These are phyloP conservation scores for Chaetodon trifasciatus DNA, from an alignment of 2,797 vertebrate species.

Conservation along the genomic window DNA sequence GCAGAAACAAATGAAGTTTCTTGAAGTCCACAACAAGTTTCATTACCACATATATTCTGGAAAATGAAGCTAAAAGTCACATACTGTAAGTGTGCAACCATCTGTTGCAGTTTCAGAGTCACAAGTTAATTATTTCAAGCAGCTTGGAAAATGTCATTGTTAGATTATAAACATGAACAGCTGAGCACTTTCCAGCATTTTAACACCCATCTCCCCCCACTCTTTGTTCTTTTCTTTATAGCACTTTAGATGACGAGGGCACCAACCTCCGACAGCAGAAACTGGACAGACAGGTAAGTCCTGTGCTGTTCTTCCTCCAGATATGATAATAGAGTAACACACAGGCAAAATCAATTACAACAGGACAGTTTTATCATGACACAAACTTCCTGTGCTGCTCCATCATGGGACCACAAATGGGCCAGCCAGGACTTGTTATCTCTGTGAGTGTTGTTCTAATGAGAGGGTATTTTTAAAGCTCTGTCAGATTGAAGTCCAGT, in stretches of 20 bases:
- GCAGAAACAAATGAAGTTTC: slow-evolving; percentile 15
- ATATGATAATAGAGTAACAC: slow-evolving; percentile 15
- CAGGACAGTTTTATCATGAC: slow-evolving; percentile 29
- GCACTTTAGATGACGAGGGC: slow-evolving; percentile 98
- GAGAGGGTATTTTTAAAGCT: background rate
- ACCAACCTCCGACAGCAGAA: slow-evolving; percentile 98
- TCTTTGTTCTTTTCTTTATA: slow-evolving; percentile 74
- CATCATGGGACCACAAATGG: slow-evolving; percentile 29
- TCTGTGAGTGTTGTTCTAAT: slow-evolving; percentile 6
- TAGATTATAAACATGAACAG: background rate
- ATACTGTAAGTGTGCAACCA: slow-evolving; percentile 1
- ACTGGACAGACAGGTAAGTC: slow-evolving; percentile 95
- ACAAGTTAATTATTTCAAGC: slow-evolving; percentile 4
- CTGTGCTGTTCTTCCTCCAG: slow-evolving; percentile 7
- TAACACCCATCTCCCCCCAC: slow-evolving; percentile 5
- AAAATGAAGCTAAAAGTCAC: slow-evolving; percentile 14
- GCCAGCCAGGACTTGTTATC: slow-evolving; percentile 25
- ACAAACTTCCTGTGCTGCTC: slow-evolving; percentile 17
- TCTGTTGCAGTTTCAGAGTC: slow-evolving; percentile 3
- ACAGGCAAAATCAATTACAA: slow-evolving; percentile 29
- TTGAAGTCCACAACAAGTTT: background rate
- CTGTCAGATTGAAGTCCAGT: background rate
- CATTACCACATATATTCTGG: slow-evolving; percentile 5
- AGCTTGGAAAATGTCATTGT: slow-evolving; percentile 20
- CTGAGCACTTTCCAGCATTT: background rate